Conservation (phyloP, 2,113 vertebrate genomes). For the Oplegnathus fasciatus region DNA sequence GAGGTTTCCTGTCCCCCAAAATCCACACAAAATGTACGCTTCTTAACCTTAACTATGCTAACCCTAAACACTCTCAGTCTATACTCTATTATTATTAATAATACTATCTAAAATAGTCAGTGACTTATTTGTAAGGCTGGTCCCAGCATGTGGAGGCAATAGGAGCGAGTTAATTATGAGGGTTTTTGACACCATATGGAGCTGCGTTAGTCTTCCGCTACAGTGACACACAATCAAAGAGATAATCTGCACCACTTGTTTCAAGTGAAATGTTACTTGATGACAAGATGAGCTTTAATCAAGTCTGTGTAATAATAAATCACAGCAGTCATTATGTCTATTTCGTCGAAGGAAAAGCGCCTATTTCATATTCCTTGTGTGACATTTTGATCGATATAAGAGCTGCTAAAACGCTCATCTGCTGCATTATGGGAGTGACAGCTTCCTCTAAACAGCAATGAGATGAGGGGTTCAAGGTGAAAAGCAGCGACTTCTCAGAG, state of each 20-base stretch:
- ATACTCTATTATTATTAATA: neutral
- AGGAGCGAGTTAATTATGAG: conserved; percentile 47
- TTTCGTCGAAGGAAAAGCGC: conserved; percentile 10
- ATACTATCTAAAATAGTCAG: neutral
- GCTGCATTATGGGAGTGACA: conserved; percentile 9
- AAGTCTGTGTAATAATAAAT: conserved; percentile 30
- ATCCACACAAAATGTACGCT: neutral
- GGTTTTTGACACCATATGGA: conserved; percentile 45
- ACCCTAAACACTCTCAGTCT: neutral
- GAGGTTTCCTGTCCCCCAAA: neutral
- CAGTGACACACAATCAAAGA: conserved; percentile 44
- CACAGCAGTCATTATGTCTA: conserved; percentile 19
- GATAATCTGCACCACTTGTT: conserved; percentile 55
- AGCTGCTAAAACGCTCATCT: neutral
- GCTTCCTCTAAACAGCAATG: neutral
- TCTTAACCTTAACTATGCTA: neutral
- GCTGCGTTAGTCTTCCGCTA: conserved; percentile 27
- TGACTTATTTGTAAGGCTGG: conserved; percentile 17
- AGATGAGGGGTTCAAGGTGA: conserved; percentile 1
- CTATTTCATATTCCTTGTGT: conserved; percentile 12
- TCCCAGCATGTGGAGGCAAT: conserved; percentile 8
- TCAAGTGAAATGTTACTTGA: conserved; percentile 49
- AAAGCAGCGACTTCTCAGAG: neutral
- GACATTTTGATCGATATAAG: conserved; percentile 23
- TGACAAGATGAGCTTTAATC: conserved; percentile 29